phyloP scores from a whole-genome alignment of 2,797 vertebrate species.

The Chiroxiphia lanceolata region DNA sequence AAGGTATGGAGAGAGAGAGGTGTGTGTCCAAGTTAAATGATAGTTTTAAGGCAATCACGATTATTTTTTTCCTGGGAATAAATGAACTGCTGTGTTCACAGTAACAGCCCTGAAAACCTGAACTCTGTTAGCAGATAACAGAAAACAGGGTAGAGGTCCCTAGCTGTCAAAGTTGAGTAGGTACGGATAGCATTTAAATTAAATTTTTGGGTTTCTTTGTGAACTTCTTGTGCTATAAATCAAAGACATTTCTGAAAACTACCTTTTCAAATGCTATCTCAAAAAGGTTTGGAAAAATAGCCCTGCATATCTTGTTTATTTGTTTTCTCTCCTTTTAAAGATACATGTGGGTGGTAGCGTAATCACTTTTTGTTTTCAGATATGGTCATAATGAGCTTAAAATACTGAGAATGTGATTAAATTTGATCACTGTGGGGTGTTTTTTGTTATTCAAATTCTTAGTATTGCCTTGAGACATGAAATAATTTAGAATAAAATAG shows the following conservation, averaged over 20 bases:
- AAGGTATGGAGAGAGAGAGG: background rate
- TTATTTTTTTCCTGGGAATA: background rate
- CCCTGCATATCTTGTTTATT: background rate
- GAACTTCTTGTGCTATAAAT: background rate
- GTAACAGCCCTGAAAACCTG: background rate
- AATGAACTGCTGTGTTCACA: background rate
- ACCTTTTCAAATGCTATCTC: background rate
- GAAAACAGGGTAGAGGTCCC: background rate
- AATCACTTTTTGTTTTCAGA: background rate
- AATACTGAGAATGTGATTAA: background rate
- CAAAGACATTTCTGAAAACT: background rate
- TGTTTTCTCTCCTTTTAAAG: background rate
- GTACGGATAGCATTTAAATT: background rate
- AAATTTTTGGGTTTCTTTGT: background rate
- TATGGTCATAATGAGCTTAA: background rate
- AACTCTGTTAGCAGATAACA: background rate
- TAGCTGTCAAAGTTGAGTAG: background rate
- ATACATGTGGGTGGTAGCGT: background rate
- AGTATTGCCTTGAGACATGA: background rate
- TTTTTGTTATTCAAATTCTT: background rate
- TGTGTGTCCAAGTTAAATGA: background rate
- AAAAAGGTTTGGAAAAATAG: background rate
- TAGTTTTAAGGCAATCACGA: background rate
- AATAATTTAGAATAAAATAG: background rate
- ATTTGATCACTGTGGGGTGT: background rate